Evolutionary conservation across 2,888 invertebrate species (phyloP).

Genomic region (Iphiclides podalirius): DNA sequence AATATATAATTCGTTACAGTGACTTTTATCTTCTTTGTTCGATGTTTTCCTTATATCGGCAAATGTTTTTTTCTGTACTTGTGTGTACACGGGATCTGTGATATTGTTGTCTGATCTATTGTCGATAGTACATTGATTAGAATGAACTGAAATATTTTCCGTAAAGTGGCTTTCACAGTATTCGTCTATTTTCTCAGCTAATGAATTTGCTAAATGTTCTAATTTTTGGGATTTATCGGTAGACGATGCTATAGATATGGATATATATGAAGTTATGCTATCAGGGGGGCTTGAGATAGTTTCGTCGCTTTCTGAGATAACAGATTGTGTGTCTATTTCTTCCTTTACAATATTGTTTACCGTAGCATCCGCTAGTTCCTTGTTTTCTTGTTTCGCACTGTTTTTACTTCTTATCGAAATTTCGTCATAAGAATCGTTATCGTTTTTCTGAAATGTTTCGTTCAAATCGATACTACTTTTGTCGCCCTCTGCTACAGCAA

Average conservation of each 20-base stretch:
- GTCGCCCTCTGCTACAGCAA: conserved; percentile 56
- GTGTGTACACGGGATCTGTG: conserved; percentile 65
- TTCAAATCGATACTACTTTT: conserved; percentile 47
- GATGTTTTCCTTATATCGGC: conserved; percentile 71
- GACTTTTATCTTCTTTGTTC: conserved; percentile 51
- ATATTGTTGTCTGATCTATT: conserved; percentile 49
- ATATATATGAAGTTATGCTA: conserved; percentile 76
- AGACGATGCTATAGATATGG: conserved; percentile 74
- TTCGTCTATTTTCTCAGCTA: conserved; percentile 77
- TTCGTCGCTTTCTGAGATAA: conserved; percentile 72
- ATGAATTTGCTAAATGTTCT: conserved; percentile 72
- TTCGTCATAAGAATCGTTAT: conserved; percentile 49
- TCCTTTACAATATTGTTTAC: conserved; percentile 36
- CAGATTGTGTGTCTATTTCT: conserved; percentile 54
- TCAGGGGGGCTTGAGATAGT: conserved; percentile 71
- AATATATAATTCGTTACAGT: conserved; percentile 60
- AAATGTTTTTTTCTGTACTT: conserved; percentile 76
- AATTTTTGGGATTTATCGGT: conserved; percentile 71
- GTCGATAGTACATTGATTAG: conserved; percentile 47
- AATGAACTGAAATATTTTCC: conserved; percentile 53
- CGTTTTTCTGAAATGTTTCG: conserved; percentile 35
- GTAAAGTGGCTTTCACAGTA: conserved; percentile 73
- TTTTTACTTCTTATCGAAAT: conserved; percentile 48
- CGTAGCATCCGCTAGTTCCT: conserved; percentile 29
- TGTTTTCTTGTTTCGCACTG: conserved; percentile 36